A percentile compares a stretch with the other conserved stretches of the same genome.
Evolutionary conservation across 2,113 vertebrate genomes (phyloP).

Genomic region (Azemiops feae): DNA sequence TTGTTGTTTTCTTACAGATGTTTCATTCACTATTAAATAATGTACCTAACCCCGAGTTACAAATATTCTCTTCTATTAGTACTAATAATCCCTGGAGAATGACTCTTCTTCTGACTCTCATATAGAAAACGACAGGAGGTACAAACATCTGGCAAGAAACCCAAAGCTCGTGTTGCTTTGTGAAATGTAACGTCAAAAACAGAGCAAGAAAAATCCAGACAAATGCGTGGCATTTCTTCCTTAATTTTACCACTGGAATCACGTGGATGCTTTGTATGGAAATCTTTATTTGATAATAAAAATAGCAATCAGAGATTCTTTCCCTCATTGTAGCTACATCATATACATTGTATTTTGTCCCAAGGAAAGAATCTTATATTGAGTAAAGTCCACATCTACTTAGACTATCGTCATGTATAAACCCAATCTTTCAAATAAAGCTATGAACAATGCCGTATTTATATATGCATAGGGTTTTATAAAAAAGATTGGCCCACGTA

Average conservation of each 20-base stretch:
- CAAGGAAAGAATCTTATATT: slow-evolving; percentile 84
- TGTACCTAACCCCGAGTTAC: background rate
- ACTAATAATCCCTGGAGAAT: background rate
- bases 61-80: background rate
- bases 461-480: slow-evolving; percentile 99
- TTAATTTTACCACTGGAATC: slow-evolving; percentile 65
- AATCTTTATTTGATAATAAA: slow-evolving; percentile 98
- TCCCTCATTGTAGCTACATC: slow-evolving; percentile 87
- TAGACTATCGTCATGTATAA: slow-evolving; percentile 88
- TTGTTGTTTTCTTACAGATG: background rate
- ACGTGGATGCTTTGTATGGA: slow-evolving; percentile 82
- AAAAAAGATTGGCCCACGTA: slow-evolving; percentile 93
- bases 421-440: slow-evolving; percentile 94
- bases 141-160: background rate
- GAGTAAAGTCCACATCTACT: slow-evolving; percentile 87
- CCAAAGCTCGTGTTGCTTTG: background rate
- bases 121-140: background rate
- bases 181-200: background rate
- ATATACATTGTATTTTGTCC: slow-evolving; percentile 89
- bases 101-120: background rate
- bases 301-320: slow-evolving; percentile 95
- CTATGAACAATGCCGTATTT: slow-evolving; percentile 98
- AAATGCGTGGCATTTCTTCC: slow-evolving; percentile 37
- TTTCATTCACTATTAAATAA: background rate
- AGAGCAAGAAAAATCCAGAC: background rate